Percentiles rank a stretch among this genome's conserved stretches.
phyloP scores from a whole-genome alignment of 2,113 vertebrate genomes.

The Dicrurus megarhynchus region DNA sequence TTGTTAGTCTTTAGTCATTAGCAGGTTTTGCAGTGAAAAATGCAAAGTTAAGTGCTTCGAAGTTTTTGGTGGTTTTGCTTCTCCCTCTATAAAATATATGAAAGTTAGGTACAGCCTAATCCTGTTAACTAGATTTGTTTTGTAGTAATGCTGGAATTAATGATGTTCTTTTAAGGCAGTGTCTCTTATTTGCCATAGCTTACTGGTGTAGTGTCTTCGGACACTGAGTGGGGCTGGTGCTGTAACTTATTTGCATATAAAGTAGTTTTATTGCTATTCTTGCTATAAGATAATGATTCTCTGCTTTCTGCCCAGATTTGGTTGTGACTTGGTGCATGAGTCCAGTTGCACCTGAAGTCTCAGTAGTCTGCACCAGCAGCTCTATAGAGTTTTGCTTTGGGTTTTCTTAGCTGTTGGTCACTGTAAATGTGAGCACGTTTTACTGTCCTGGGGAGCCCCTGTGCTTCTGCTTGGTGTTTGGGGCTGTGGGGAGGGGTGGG shows the following conservation, averaged over 20 bases:
- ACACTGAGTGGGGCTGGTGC: neutral
- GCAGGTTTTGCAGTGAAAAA: neutral
- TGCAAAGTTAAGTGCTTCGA: neutral
- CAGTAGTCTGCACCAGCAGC: neutral
- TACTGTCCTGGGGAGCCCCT: neutral
- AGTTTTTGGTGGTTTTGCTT: neutral
- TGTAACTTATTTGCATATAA: neutral
- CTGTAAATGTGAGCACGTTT: accelerated
- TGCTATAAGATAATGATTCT: neutral
- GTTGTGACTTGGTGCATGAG: neutral
- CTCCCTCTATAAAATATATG: neutral
- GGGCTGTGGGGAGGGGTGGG: neutral
- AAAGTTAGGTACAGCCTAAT: neutral
- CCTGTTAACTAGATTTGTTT: neutral
- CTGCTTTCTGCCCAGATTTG: neutral
- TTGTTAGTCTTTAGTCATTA: neutral
- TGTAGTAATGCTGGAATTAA: neutral
- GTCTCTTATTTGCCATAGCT: neutral
- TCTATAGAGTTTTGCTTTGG: neutral
- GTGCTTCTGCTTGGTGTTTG: neutral
- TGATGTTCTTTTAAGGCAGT: neutral
- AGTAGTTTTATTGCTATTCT: neutral
- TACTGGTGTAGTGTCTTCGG: neutral
- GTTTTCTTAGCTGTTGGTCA: neutral
- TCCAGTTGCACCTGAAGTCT: neutral